A percentile compares a stretch with the other conserved stretches of the same genome.
Evolutionary conservation across 2,113 vertebrate species (phyloP).

Genomic region (Osmerus eperlanus): DNA sequence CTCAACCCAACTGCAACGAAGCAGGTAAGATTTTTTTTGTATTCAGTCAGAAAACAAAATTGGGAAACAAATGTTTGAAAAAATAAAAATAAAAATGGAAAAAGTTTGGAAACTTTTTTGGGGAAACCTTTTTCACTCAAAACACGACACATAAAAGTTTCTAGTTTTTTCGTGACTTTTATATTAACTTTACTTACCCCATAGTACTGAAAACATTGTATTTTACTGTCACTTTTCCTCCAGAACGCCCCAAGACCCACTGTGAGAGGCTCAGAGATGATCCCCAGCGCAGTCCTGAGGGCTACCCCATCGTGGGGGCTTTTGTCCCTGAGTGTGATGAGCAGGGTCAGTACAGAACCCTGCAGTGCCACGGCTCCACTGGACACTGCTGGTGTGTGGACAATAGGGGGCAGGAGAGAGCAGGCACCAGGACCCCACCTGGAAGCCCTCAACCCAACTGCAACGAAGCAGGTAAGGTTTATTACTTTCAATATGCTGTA

Average conservation of each 20-base stretch:
- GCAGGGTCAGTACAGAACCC: constrained; percentile 67
- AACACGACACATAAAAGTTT: too few species aligned
- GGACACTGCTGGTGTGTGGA: constrained; percentile 78
- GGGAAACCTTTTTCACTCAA: too few species aligned
- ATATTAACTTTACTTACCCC: too few species aligned
- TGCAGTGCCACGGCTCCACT: constrained; percentile 72
- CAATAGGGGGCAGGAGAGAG: constrained; percentile 53
- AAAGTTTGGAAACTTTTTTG: too few species aligned
- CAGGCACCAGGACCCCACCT: constrained; percentile 53
- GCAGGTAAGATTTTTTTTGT: too few species aligned
- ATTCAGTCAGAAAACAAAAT: too few species aligned
- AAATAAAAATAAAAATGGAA: too few species aligned
- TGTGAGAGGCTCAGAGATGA: constrained; percentile 64
- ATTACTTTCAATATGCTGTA: too few species aligned
- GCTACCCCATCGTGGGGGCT: constrained; percentile 13
- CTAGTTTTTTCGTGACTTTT: too few species aligned
- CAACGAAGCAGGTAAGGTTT: constrained; percentile 59
- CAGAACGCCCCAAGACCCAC: constrained; percentile 40
- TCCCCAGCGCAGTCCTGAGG: constrained; percentile 13
- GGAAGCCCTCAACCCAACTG: constrained; percentile 39
- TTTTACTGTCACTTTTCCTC: constrained; percentile 30
- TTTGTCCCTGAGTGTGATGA: constrained; percentile 75
- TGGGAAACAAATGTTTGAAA: too few species aligned
- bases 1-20: not conserved
- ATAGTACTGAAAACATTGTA: too few species aligned